Evolutionary conservation across 2,888 invertebrate species (phyloP).

Genomic region (Palloptera scutellata): DNA sequence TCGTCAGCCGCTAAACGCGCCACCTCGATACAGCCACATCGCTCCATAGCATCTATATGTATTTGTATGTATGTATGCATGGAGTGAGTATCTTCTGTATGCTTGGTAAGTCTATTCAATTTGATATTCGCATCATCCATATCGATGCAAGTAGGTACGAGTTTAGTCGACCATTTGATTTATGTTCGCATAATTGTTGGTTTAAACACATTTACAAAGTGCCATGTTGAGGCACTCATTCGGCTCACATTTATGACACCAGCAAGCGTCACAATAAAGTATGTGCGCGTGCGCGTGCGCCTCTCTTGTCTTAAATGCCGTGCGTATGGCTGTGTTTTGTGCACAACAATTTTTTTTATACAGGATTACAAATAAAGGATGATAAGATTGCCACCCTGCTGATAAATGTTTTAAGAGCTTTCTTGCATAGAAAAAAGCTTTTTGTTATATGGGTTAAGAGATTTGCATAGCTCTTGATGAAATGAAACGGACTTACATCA

Average conservation of each 20-base stretch:
- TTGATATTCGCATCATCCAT: too few species aligned
- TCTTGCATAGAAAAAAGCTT: background rate
- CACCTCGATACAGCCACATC: background rate
- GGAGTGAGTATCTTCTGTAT: constrained; percentile 20
- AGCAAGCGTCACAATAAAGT: constrained; percentile 40
- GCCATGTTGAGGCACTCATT: constrained; percentile 40
- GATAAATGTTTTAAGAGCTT: constrained; percentile 8
- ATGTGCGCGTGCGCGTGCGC: constrained; percentile 21
- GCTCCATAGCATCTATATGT: constrained; percentile 40
- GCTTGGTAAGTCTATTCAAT: too few species aligned
- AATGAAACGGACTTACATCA: too few species aligned
- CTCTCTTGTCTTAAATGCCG: constrained; percentile 27
- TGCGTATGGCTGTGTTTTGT: constrained; percentile 22
- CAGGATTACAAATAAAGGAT: background rate
- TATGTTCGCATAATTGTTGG: constrained; percentile 64
- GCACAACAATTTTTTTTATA: constrained; percentile 5
- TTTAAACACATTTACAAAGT: constrained; percentile 57
- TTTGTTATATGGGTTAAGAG: too few species aligned
- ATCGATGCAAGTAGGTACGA: background rate
- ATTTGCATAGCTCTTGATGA: too few species aligned
- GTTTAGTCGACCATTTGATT: constrained; percentile 62
- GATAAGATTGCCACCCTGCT: constrained; percentile 8
- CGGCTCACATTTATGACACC: constrained; percentile 45
- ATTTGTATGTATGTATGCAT: constrained; percentile 26
- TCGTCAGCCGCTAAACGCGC: too few species aligned